phyloP scores from a whole-genome alignment of 2,113 vertebrate species.

The Gadus macrocephalus region DNA sequence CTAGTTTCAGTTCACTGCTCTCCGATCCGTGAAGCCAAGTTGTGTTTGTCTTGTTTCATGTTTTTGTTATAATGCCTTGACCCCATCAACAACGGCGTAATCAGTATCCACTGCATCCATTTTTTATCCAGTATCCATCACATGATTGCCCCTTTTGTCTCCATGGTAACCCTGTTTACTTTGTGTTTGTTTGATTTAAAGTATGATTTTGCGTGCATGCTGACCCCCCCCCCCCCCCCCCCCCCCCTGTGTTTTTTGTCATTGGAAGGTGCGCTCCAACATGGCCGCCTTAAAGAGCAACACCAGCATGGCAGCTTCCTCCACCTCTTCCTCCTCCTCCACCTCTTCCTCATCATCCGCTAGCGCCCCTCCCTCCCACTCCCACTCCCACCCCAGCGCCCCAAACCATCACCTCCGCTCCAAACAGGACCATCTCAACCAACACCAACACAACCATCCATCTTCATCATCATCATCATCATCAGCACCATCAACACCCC shows the following conservation, averaged over 20 bases:
- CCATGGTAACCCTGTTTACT: conserved; percentile 8
- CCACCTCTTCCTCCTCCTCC: conserved; percentile 1
- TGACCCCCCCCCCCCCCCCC: conserved; percentile 75
- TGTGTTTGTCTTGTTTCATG: too few species aligned
- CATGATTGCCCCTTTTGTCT: neutral
- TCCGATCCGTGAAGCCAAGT: too few species aligned
- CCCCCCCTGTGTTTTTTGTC: conserved; percentile 80
- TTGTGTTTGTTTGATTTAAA: neutral
- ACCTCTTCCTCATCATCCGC: conserved; percentile 21
- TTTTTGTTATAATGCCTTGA: too few species aligned
- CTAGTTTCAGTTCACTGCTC: too few species aligned
- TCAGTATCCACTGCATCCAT: too few species aligned
- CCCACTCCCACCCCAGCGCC: conserved; percentile 89
- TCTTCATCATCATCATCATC: conserved; percentile 24
- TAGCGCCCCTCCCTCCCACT: conserved; percentile 72
- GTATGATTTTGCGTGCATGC: neutral
- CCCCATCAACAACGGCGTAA: too few species aligned
- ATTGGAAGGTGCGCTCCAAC: conserved; percentile 90
- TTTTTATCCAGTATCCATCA: neutral
- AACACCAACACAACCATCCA: conserved; percentile 59
- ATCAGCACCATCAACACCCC: conserved; percentile 62
- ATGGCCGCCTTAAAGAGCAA: conserved; percentile 94
- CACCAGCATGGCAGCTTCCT: conserved; percentile 41
- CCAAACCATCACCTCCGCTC: conserved; percentile 89
- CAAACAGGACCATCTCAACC: conserved; percentile 75